Conservation (phyloP, 2,797 vertebrate genomes). For the Merluccius polli region DNA sequence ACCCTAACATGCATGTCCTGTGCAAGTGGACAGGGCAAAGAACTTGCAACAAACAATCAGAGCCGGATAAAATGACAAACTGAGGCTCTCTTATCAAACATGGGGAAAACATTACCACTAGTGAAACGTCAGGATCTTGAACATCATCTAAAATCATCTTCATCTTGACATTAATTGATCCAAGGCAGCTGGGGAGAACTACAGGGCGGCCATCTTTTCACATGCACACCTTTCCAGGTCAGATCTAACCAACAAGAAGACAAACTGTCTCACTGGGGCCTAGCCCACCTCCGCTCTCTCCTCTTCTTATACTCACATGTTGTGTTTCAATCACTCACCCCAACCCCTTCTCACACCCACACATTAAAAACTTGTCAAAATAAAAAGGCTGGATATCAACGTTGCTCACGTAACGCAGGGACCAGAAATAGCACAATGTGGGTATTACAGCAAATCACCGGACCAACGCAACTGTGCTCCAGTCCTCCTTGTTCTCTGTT, state of each 20-base stretch:
- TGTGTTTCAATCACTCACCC: not conserved
- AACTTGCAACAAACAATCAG: too few species aligned
- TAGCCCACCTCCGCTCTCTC: not conserved
- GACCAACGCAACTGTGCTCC: too few species aligned
- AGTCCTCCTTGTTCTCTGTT: too few species aligned
- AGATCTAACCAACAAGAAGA: not conserved
- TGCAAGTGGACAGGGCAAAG: too few species aligned
- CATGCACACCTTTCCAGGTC: not conserved
- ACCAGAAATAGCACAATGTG: slow-evolving; percentile 1
- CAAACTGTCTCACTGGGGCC: not conserved
- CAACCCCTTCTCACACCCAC: not conserved
- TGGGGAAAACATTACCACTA: too few species aligned
- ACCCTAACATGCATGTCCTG: too few species aligned
- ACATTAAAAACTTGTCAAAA: not conserved
- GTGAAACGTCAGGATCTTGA: too few species aligned
- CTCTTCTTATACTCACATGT: not conserved
- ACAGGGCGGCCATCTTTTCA: not conserved
- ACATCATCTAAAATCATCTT: too few species aligned
- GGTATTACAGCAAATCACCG: too few species aligned
- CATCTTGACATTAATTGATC: not conserved
- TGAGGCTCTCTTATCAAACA: too few species aligned
- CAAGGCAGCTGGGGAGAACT: not conserved
- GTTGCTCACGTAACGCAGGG: not conserved
- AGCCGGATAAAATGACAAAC: too few species aligned
- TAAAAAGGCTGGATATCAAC: slow-evolving; percentile 8